Conservation (phyloP, 1,140 invertebrate genomes). For the Drosophila saltans region DNA sequence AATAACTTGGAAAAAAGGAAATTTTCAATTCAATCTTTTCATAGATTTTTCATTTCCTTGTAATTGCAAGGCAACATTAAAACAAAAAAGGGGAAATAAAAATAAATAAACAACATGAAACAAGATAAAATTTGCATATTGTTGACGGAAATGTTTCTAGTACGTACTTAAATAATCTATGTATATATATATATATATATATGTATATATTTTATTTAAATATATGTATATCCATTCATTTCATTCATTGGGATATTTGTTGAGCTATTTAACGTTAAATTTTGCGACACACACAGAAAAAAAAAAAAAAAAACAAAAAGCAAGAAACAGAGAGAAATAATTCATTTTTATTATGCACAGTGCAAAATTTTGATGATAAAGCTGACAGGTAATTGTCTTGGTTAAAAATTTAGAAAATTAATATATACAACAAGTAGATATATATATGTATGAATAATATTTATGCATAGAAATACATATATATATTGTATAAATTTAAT, state of each 20-base stretch:
- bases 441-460: too few relatives aligned
- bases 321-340: constrained; percentile 13
- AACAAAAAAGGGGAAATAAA: too few relatives aligned
- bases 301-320: background rate
- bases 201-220: background rate
- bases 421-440: background rate
- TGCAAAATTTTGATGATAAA: constrained; percentile 18
- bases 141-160: too few relatives aligned
- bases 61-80: too few relatives aligned
- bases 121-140: background rate
- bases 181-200: background rate
- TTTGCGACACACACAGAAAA: constrained; percentile 28
- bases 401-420: background rate
- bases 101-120: too few relatives aligned
- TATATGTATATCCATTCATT: constrained; percentile 11
- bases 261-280: constrained; percentile 56
- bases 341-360: constrained; percentile 19
- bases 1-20: too few relatives aligned
- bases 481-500: background rate
- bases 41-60: background rate
- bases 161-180: background rate
- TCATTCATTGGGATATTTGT: constrained; percentile 22
- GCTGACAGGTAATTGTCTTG: constrained; percentile 46
- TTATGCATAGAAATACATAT: background rate
- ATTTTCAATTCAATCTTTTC: too few relatives aligned